These are phyloP conservation scores for Pseudomyrmex gracilis DNA, from an alignment of 1,140 invertebrate species.

Conservation along the genomic window DNA sequence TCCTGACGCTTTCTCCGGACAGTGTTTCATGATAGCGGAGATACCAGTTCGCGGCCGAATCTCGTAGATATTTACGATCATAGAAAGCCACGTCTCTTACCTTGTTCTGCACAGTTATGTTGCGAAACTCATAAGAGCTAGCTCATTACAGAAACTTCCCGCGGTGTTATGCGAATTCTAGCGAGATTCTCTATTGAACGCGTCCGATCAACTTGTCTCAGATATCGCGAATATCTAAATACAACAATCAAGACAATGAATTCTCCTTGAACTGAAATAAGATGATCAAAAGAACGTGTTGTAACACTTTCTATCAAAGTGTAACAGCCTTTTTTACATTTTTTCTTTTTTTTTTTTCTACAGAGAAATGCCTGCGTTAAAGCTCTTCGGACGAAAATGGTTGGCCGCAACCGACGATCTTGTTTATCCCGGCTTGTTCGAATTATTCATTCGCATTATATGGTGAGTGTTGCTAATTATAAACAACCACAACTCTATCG, in stretches of 20 bases:
- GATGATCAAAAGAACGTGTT: too few species aligned
- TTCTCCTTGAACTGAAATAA: background rate
- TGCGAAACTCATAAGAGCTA: constrained; percentile 25
- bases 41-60: constrained; percentile 22
- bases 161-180: background rate
- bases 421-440: constrained; percentile 92
- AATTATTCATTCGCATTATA: constrained; percentile 89
- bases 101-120: constrained; percentile 27
- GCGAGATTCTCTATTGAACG: constrained; percentile 14
- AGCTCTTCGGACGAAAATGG: constrained; percentile 92
- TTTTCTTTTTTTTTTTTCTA: background rate
- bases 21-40: constrained; percentile 61
- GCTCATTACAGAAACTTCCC: constrained; percentile 22
- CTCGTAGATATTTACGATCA: constrained; percentile 27
- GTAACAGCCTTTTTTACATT: too few species aligned
- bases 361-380: constrained; percentile 89
- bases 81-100: constrained; percentile 18
- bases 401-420: constrained; percentile 91
- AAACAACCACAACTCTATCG: too few species aligned
- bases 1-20: constrained; percentile 77
- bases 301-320: too few species aligned
- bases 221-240: background rate
- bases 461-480: constrained; percentile 87
- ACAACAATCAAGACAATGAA: background rate
- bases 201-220: background rate